Base-by-base conservation (phyloP, 2,113 vertebrate species). In the Odontophorus gujanensis region DNA sequence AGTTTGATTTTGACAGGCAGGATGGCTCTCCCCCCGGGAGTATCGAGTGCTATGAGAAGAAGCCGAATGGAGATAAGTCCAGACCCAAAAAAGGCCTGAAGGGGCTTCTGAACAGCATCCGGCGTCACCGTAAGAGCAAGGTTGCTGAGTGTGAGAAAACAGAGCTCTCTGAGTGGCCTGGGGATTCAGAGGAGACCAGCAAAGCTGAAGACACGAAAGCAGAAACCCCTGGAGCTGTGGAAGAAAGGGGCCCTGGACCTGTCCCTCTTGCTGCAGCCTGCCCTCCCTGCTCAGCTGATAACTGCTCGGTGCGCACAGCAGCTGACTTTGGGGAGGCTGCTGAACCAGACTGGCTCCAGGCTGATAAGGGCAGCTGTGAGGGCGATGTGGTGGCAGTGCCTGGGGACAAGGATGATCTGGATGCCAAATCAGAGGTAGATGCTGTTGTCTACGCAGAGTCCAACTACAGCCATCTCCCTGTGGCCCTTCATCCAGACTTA, bases 91-190 rank as follows among this genome's bases (percentile, higher is more conserved):
- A 98, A 91, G 98, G 99, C n/a, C 95, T 99, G n/a, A 98, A 98
- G 78, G 98, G 99, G 28, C 98, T 99, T 73, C 99, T 99, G 62
- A 98, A 97, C 94, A 99, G 99, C 97, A 99, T 99, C 76, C 98
- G 98, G 53, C 98, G 98, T 66, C 98, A 99, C 90, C 98, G 98
- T 71, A 99, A 98, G 96, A 98, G 96, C 95, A 99, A 98, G 95
- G 97, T 97, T 61, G 79, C 77, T 3, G 98, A 98, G 58, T 67
- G 87, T 15, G 98, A 98, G 82, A 98, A 98, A 93, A 83, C 90
- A 2, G 98, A 98, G 94, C 91, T 86, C 8, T 80, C 68, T 0
- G 93, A 95, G 67, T 93, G 95, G 91, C 79, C 77, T 0, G 91
- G 94, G 57, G 95, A 85, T 40, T n/a, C 83, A 5, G 97, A 97